phyloP scores from a whole-genome alignment of 2,888 invertebrate genomes.

The Drosophila hamatofila region DNA sequence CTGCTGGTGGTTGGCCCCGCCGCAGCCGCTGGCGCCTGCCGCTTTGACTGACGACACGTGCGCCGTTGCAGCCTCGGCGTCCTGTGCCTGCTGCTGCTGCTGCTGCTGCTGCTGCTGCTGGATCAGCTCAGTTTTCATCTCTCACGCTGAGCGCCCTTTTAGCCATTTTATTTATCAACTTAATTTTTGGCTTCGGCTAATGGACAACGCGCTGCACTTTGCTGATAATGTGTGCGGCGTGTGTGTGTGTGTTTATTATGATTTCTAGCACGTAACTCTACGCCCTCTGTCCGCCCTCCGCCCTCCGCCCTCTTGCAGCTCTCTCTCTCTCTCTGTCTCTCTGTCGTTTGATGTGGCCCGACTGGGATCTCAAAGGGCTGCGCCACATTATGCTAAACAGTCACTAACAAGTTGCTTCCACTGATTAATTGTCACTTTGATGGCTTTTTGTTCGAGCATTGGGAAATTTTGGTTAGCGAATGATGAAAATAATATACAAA shows the following conservation, averaged over 20 bases:
- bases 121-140: slow-evolving; percentile 57
- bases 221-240: slow-evolving; percentile 74
- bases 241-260: slow-evolving; percentile 82
- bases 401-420: slow-evolving; percentile 12
- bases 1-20: slow-evolving; percentile 35
- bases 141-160: slow-evolving; percentile 68
- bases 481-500: background rate
- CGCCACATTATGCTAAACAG: slow-evolving; percentile 32
- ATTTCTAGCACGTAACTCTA: slow-evolving; percentile 57
- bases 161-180: slow-evolving; percentile 73
- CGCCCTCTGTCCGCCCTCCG: background rate
- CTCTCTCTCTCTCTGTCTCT: no score
- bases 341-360: slow-evolving; percentile 39
- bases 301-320: background rate
- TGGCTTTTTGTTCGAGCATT: slow-evolving; percentile 28
- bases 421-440: slow-evolving; percentile 39
- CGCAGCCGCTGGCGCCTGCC: slow-evolving; percentile 34
- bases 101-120: background rate
- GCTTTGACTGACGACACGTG: slow-evolving; percentile 66
- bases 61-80: slow-evolving; percentile 5
- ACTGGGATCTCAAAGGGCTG: background rate
- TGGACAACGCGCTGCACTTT: slow-evolving; percentile 72
- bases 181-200: slow-evolving; percentile 77
- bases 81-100: background rate
- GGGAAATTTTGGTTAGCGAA: slow-evolving; percentile 12